Evolutionary conservation across 2,888 invertebrate species (phyloP), one percentile per base, ranked within the genome.

Genomic region (Cetonia aurata): DNA sequence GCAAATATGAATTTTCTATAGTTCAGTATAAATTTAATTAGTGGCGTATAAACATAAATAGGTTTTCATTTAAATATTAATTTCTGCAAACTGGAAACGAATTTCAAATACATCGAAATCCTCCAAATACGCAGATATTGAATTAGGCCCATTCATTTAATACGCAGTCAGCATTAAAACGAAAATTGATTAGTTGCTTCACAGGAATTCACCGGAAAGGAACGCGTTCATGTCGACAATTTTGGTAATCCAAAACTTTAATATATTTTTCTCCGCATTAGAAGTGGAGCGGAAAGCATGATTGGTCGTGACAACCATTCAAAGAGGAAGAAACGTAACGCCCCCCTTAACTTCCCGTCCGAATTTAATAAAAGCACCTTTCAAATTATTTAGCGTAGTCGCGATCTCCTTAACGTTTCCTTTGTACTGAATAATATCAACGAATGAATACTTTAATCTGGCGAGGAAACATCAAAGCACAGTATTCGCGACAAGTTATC

Each of bases 381-480:
- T 60, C 13, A 46, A 13, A 60, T 60, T 60, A 25, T 25, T 25
- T 25, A 60, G 46, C 46, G n/a, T 60, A 48, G 6, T 31, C 13
- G 60, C 31, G 31, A 60, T 60, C 19, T 33, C 48, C 13, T 31
- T 44, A 59, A 44, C 9, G 8, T 25, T 19, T n/a, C 44, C n/a
- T 31, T 60, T 60, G 9, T 31, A 31, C 46, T 60, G 60, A 59
- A 59, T 59, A 60, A 60, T 60, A 60, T 60, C 60, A n/a, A 60
- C 25, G 46, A 33, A 60, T 44, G 46, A 60, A 60, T 60, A 44
- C 46, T 33, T 60, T 31, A 31, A 60, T 60, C 60, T 60, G 41
- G 41, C 37, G 41, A 41, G 25, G 46, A 31, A 46, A 60, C 48
- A 60, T 60, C 46, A 60, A 60, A 60, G 31, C 46, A 25, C 46